Evolutionary conservation across 2,888 invertebrate genomes (phyloP).

Genomic region (Philaethria dido): DNA sequence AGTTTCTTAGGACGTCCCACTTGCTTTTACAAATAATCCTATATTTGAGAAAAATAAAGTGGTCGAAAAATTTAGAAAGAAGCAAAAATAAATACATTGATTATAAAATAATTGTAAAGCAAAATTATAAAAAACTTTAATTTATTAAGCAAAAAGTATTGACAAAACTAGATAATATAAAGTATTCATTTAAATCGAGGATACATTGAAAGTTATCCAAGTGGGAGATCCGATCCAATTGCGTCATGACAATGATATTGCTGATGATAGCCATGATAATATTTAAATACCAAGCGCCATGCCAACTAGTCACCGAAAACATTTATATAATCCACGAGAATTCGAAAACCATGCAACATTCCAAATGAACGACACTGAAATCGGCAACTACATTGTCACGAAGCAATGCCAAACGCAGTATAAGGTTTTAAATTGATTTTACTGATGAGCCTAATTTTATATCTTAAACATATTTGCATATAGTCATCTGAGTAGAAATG

Average conservation of each 20-base stretch:
- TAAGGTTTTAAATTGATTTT: constrained; percentile 50
- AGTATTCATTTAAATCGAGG: not conserved
- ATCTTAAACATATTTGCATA: not conserved
- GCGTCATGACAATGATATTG: constrained; percentile 84
- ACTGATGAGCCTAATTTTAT: constrained; percentile 52
- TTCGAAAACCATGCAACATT: constrained; percentile 78
- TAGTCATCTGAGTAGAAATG: not conserved
- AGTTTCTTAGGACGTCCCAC: constrained; percentile 50
- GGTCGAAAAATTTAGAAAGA: not conserved
- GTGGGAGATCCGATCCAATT: constrained; percentile 74
- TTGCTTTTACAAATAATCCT: constrained; percentile 22
- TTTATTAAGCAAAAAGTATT: not conserved
- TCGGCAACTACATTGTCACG: constrained; percentile 84
- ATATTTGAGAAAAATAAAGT: not conserved
- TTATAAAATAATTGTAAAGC: not conserved
- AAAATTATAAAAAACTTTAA: not conserved
- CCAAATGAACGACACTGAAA: constrained; percentile 74
- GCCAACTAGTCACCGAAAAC: constrained; percentile 65
- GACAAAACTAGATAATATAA: constrained; percentile 3
- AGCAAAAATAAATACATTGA: not conserved
- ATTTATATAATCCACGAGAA: constrained; percentile 56
- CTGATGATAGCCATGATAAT: constrained; percentile 81
- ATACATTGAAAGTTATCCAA: constrained; percentile 38
- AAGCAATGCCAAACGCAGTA: constrained; percentile 73
- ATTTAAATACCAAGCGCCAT: constrained; percentile 69